Conservation (phyloP, 2,797 vertebrate genomes). For the Pteropus rufus region DNA sequence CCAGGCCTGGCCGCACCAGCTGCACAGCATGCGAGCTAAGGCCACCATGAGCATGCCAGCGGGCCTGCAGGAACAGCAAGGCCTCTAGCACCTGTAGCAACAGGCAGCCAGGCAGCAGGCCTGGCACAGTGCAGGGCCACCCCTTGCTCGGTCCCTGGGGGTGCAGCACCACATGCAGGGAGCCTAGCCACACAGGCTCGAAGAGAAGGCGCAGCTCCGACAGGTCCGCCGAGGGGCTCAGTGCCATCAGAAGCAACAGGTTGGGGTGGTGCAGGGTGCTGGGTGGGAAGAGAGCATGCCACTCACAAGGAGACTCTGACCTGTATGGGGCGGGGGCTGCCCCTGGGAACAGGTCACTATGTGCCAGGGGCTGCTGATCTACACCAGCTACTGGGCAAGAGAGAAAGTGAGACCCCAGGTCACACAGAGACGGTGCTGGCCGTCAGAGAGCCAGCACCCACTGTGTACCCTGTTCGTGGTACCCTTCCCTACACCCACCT, state of each 20-base stretch:
- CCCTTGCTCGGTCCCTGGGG: conserved; percentile 50
- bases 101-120: conserved; percentile 42
- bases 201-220: conserved; percentile 80
- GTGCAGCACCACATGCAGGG: conserved; percentile 81
- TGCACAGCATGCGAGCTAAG: conserved; percentile 84
- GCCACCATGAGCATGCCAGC: conserved; percentile 75
- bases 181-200: conserved; percentile 81
- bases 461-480: not conserved
- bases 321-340: not conserved
- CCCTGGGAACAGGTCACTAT: not conserved
- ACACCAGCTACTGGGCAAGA: not conserved
- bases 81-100: conserved; percentile 83
- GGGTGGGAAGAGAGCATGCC: conserved; percentile 11
- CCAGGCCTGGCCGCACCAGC: conserved; percentile 78
- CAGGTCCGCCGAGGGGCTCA: conserved; percentile 77
- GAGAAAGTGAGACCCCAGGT: not conserved
- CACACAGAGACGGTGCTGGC: not conserved
- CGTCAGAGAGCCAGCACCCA: not conserved
- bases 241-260: conserved; percentile 83
- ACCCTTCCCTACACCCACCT: not conserved
- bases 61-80: conserved; percentile 81
- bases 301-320: not conserved
- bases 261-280: conserved; percentile 82
- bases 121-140: not conserved
- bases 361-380: not conserved